Base-by-base conservation (phyloP, 2,113 vertebrate species). In the Turnix velox region DNA sequence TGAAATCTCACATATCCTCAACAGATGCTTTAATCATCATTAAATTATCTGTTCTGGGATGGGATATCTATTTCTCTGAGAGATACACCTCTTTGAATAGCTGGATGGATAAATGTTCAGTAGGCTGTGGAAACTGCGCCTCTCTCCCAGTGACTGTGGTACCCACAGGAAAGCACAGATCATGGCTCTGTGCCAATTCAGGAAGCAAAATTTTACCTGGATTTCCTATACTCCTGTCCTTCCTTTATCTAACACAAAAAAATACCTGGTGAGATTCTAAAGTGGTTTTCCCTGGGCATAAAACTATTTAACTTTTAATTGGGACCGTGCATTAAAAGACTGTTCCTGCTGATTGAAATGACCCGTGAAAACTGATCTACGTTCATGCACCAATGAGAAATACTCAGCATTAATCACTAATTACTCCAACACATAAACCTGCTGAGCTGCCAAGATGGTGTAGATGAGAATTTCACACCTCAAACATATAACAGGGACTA, bases 281-380 rank as follows among this genome's bases (percentile, higher is more conserved):
- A 33, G 46, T 31, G 11, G 23, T 43, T 93, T 88, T 48, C 45
- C 40, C 28, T 28, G 30, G 20, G 33, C 31, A 57, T 63, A 52
- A 84, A 89, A 51, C 52, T 14, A 11, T 52, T 33, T 51, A 85
- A 52, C 23, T 82, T 89, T 73, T 87, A 85, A 79, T 43, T 69
- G 39, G 72, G 55, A 49, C 23, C 54, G 62, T 58, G 93, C 75
- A 83, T 84, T 78, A 72, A 59, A 69, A 27, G 30, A 52, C 25
- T 79, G 42, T 15, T 85, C 74, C 93, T 6, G 18, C 74, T 93
- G 82, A 6, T 59, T 79, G 75, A 85, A 94, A 48, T 73, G 71
- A 95, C 66, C 90, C 31, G 15, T 73, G 51, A 91, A 92, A 79
- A 43, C 63, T 69, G 91, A 95, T 76, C 75, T 80, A 28, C 82